These are phyloP conservation scores for Anser brachyrhynchus DNA, from an alignment of 2,113 vertebrate species.

Conservation along the genomic window DNA sequence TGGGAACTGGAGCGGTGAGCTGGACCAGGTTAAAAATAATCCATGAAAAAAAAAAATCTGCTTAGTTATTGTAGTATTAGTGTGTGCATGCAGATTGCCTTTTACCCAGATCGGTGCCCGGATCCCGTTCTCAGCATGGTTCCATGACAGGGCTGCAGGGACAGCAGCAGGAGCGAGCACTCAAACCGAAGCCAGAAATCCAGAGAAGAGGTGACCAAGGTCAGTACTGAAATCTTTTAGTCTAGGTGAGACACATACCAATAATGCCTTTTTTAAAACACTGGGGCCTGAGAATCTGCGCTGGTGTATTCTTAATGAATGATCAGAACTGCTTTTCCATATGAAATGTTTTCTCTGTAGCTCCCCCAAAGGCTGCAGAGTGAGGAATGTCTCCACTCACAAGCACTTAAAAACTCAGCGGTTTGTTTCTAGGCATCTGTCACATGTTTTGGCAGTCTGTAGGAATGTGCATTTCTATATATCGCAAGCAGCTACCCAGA, in stretches of 20 bases:
- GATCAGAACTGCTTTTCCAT: constrained; percentile 31
- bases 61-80: neutral
- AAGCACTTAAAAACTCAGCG: neutral
- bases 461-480: constrained; percentile 43
- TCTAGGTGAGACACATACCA: neutral
- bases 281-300: neutral
- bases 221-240: neutral
- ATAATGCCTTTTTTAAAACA: neutral
- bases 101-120: neutral
- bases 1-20: neutral
- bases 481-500: constrained; percentile 37
- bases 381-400: constrained; percentile 19
- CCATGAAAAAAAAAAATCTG: neutral
- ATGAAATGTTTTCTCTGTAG: neutral
- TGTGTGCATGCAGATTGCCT: neutral
- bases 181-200: neutral
- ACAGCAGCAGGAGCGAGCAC: neutral
- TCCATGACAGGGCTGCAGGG: fast-evolving
- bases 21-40: neutral
- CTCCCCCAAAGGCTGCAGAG: neutral
- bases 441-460: constrained; percentile 52
- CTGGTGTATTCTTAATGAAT: constrained; percentile 4
- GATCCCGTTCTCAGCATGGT: neutral
- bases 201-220: neutral
- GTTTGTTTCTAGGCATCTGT: constrained; percentile 52